Conservation (phyloP, 2,888 invertebrate species). For the Drosophila pegasa region DNA sequence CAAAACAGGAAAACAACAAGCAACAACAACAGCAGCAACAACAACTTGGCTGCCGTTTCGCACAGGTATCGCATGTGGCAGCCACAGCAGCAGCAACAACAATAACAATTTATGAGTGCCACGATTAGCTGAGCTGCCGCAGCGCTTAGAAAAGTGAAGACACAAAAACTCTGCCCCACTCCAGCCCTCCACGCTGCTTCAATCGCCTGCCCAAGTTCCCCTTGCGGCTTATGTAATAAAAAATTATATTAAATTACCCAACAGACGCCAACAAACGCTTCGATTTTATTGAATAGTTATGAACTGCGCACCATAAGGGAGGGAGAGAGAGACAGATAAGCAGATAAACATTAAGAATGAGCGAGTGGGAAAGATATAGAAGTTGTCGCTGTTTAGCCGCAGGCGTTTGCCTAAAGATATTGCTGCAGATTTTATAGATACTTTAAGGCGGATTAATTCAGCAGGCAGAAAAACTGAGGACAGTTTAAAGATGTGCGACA, state of each 20-base stretch:
- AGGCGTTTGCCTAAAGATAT: slow-evolving; percentile 4
- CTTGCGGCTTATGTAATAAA: slow-evolving; percentile 72
- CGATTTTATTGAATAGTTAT: slow-evolving; percentile 71
- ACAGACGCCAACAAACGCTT: slow-evolving; percentile 66
- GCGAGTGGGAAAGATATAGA: background rate
- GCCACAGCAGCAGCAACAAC: slow-evolving; percentile 61
- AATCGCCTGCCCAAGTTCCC: background rate
- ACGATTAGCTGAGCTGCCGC: slow-evolving; percentile 56
- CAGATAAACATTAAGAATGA: background rate
- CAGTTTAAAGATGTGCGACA: slow-evolving; percentile 1
- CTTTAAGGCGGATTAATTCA: slow-evolving; percentile 13
- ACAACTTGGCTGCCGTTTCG: slow-evolving; percentile 59
- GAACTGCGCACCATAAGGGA: slow-evolving; percentile 24
- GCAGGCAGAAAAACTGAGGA: slow-evolving; percentile 1
- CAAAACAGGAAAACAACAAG: slow-evolving; percentile 19
- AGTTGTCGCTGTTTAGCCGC: slow-evolving; percentile 11
- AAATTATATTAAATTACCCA: slow-evolving; percentile 80
- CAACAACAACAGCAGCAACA: slow-evolving; percentile 4
- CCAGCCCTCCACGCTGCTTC: background rate
- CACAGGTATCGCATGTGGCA: slow-evolving; percentile 79
- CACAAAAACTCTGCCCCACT: slow-evolving; percentile 9
- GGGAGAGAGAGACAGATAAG: background rate
- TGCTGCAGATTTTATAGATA: slow-evolving; percentile 28
- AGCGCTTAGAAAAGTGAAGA: slow-evolving; percentile 23
- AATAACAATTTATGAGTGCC: slow-evolving; percentile 74